These are phyloP conservation scores for Neolamprologus devosi DNA, from an alignment of 2,113 vertebrate species.

Conservation along the genomic window DNA sequence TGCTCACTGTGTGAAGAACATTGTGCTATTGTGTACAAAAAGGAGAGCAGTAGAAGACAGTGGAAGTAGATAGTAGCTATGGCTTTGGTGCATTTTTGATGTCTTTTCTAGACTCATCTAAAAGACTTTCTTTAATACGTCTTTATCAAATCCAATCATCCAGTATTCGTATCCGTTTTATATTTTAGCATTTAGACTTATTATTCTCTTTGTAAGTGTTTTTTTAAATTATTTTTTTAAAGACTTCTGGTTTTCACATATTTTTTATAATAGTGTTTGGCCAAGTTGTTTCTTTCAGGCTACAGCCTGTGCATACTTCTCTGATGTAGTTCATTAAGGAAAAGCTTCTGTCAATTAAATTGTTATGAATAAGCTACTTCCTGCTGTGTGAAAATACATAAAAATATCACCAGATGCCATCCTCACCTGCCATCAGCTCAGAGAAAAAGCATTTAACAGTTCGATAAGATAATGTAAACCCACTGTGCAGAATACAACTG, in stretches of 20 bases:
- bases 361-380: not conserved
- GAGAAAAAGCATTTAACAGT: not conserved
- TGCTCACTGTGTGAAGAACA: not conserved
- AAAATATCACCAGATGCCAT: not conserved
- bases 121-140: not conserved
- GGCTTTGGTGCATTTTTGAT: not conserved
- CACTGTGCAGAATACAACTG: not conserved
- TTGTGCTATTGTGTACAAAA: not conserved
- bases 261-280: not conserved
- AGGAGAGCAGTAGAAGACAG: not conserved
- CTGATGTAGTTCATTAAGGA: not conserved
- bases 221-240: fast-evolving
- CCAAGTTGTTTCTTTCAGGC: not conserved
- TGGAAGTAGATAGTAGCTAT: not conserved
- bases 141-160: not conserved
- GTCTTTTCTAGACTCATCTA: not conserved
- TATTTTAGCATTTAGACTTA: not conserved
- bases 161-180: not conserved
- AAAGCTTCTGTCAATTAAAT: not conserved
- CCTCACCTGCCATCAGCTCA: not conserved
- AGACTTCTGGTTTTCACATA: not conserved
- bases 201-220: not conserved
- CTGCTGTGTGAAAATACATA: not conserved
- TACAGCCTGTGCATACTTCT: not conserved
- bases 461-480: not conserved